Percentiles rank a stretch among this genome's conserved stretches.
Conservation (phyloP, 23 tunicate genomes). For the Oikopleura dioica region DNA sequence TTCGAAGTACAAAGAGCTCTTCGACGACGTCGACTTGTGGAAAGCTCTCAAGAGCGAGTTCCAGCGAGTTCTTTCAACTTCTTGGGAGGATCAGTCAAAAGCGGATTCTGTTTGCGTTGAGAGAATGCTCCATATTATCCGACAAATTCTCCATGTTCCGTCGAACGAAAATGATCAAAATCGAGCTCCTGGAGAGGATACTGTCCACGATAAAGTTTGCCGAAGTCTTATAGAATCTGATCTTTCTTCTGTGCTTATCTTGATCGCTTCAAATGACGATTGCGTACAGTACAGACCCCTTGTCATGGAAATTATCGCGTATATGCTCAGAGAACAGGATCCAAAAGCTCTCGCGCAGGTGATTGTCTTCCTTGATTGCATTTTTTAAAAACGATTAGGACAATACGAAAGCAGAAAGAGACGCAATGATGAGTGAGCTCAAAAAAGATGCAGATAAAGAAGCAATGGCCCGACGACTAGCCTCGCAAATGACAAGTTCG, state of each 20-base stretch:
- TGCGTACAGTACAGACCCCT: constrained; percentile 1
- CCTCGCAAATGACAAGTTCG: too few species aligned
- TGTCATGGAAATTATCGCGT: constrained; percentile 8
- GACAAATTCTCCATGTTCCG: neutral
- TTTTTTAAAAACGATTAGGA: too few species aligned
- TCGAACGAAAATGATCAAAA: neutral
- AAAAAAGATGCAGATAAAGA: too few species aligned
- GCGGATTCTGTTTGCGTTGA: neutral
- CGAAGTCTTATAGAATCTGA: neutral
- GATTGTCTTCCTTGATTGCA: too few species aligned
- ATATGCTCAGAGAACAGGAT: constrained; percentile 8
- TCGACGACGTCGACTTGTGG: neutral
- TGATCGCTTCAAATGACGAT: constrained; percentile 5
- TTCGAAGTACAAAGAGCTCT: neutral
- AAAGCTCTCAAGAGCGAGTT: neutral
- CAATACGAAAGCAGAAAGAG: too few species aligned
- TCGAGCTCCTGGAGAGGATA: constrained; percentile 13
- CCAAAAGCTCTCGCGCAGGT: too few species aligned
- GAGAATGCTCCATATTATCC: neutral
- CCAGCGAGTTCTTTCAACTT: neutral
- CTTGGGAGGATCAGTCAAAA: neutral
- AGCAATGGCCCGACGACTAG: too few species aligned
- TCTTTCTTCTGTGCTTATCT: neutral
- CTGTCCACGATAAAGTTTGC: neutral
- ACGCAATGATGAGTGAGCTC: too few species aligned